These are phyloP conservation scores for Phenganax stokvisi DNA, from an alignment of 92 coral and sea anemone genomes.

Conservation along the genomic window DNA sequence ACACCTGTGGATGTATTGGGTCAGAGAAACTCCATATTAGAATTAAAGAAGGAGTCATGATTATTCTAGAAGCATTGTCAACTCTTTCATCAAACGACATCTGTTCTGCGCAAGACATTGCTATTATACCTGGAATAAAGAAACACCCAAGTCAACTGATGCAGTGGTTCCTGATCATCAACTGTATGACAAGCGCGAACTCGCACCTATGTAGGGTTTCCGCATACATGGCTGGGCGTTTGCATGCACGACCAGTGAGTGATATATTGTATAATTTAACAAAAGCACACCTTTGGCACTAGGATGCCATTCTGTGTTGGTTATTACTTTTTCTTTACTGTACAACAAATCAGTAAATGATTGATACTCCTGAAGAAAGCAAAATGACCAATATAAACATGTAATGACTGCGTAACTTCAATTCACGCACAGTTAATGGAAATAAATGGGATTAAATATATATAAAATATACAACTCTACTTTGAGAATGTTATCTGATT, in stretches of 20 bases:
- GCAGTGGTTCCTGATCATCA: too few species aligned
- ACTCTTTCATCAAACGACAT: conserved; percentile 92
- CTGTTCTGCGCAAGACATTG: conserved; percentile 88
- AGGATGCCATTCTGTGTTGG: conserved; percentile 96
- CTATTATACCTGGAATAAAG: conserved; percentile 69
- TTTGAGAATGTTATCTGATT: conserved; percentile 90
- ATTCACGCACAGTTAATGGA: not conserved
- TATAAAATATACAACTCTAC: conserved; percentile 22
- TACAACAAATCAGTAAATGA: conserved; percentile 91
- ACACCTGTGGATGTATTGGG: conserved; percentile 93
- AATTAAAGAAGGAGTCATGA: conserved; percentile 92
- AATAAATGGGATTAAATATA: not conserved
- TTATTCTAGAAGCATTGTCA: conserved; percentile 83
- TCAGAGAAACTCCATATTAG: conserved; percentile 99
- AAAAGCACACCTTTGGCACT: conserved; percentile 63
- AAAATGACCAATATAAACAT: not conserved
- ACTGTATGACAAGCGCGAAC: not conserved
- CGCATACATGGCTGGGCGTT: too few species aligned
- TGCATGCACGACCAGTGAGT: not conserved
- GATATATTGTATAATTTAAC: not conserved
- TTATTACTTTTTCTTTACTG: conserved; percentile 92
- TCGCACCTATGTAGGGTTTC: not conserved
- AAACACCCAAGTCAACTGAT: not conserved
- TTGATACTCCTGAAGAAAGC: conserved; percentile 72
- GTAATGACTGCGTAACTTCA: too few species aligned